These are phyloP conservation scores for Megaustenia siamemsis DNA, from an alignment of 2,888 invertebrate genomes.

Conservation along the genomic window DNA sequence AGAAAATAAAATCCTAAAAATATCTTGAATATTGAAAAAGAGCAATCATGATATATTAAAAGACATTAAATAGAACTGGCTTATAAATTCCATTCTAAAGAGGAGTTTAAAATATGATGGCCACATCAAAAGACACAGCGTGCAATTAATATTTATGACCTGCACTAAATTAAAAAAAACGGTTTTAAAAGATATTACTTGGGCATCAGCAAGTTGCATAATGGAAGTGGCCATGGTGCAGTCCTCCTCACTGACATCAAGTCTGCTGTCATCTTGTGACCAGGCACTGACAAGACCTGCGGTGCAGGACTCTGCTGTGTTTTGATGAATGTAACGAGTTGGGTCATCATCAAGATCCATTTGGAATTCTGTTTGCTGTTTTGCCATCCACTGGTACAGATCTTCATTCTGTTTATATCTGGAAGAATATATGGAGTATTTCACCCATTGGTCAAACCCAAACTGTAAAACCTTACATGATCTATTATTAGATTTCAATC, in stretches of 20 bases:
- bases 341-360: conserved; percentile 53
- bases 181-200: conserved; percentile 80
- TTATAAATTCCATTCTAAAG: too few relatives aligned
- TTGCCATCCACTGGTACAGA: conserved; percentile 95
- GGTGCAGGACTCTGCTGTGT: conserved; percentile 72
- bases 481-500: too few relatives aligned
- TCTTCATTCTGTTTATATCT: conserved; percentile 85
- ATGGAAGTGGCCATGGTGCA: conserved; percentile 76
- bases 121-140: too few relatives aligned
- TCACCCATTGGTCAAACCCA: too few relatives aligned
- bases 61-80: too few relatives aligned
- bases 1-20: too few relatives aligned
- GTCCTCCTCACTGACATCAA: conserved; percentile 69
- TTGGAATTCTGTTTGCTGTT: conserved; percentile 85
- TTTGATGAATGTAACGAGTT: conserved; percentile 63
- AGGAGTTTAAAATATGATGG: too few relatives aligned
- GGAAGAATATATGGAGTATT: not conserved
- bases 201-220: conserved; percentile 89
- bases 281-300: conserved; percentile 75
- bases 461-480: too few relatives aligned
- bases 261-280: conserved; percentile 76
- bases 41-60: too few relatives aligned
- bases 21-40: too few relatives aligned
- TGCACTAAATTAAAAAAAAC: too few relatives aligned
- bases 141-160: too few relatives aligned